A percentile compares a stretch with the other conserved stretches of the same genome.
Evolutionary conservation across 2,113 vertebrate genomes (phyloP).

Genomic region (Polypterus senegalus): DNA sequence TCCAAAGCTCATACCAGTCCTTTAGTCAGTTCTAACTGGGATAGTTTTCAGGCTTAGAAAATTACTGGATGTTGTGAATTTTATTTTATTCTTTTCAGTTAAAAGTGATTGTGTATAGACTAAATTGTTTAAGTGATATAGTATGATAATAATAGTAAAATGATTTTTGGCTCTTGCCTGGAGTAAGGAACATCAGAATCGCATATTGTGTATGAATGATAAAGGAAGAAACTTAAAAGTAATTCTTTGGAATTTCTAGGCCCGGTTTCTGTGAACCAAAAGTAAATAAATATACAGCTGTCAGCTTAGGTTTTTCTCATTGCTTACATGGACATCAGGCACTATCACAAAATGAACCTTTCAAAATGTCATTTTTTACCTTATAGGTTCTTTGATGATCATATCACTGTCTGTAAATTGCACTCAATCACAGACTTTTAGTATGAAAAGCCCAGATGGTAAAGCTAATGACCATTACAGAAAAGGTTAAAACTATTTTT

Average conservation of each 20-base stretch:
- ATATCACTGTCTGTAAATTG: not conserved
- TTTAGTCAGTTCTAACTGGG: no score
- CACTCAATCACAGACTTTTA: not conserved
- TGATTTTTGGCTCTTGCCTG: no score
- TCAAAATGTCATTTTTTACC: constrained; percentile 2
- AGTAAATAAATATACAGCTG: not conserved
- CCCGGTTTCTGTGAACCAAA: constrained; percentile 1
- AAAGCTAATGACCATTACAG: constrained; percentile 14
- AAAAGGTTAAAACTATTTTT: constrained; percentile 21
- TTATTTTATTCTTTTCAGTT: no score
- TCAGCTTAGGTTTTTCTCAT: constrained; percentile 5
- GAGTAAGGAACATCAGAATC: no score
- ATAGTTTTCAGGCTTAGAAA: no score
- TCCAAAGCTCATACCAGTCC: no score
- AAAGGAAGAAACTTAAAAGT: constrained; percentile 4
- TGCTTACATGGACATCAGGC: constrained; percentile 9
- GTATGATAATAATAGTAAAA: no score
- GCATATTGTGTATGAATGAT: no score
- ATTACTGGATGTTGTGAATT: no score
- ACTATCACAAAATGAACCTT: constrained; percentile 4
- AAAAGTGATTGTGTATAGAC: no score
- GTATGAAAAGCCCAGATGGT: not conserved
- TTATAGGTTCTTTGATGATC: not conserved
- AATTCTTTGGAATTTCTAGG: constrained; percentile 12
- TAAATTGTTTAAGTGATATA: no score